A percentile compares a stretch with the other conserved stretches of the same genome.
Evolutionary conservation across 2,797 vertebrate species (phyloP).

Genomic region (Darevskia mixta): DNA sequence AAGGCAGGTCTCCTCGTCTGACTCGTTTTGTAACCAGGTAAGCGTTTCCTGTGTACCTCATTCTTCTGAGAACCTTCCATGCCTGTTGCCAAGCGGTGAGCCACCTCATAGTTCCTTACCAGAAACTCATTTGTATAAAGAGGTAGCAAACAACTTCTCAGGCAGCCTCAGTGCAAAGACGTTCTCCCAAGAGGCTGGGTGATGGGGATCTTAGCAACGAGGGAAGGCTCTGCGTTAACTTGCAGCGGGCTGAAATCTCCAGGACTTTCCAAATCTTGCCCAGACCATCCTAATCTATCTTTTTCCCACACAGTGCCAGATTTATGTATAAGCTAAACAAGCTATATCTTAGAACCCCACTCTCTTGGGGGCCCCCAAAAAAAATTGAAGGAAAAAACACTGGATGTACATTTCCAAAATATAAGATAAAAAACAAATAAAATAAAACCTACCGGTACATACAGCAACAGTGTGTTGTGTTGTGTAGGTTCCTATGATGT

Average conservation of each 20-base stretch:
- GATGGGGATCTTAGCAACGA: neutral
- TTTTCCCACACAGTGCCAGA: fast-evolving
- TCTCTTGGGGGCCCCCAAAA: too few relatives aligned
- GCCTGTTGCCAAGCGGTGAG: neutral
- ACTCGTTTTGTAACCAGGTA: slow-evolving; percentile 41
- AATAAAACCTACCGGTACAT: too few relatives aligned
- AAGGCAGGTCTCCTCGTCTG: slow-evolving; percentile 19
- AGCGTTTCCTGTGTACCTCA: slow-evolving; percentile 26
- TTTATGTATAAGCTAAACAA: too few relatives aligned
- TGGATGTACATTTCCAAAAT: too few relatives aligned
- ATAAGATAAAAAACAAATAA: too few relatives aligned
- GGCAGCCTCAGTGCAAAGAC: neutral
- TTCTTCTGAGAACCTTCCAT: slow-evolving; percentile 36
- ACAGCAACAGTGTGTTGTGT: too few relatives aligned
- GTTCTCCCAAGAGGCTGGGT: neutral
- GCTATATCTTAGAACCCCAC: too few relatives aligned
- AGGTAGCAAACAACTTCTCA: neutral
- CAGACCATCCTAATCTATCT: neutral
- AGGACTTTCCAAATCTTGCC: neutral
- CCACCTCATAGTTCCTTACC: neutral
- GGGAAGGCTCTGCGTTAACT: neutral
- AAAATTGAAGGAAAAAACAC: too few relatives aligned
- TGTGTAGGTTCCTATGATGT: too few relatives aligned
- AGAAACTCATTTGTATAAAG: neutral
- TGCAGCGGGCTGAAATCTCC: neutral